Base-by-base conservation (phyloP, 2,113 vertebrate species). In the Psophia crepitans region DNA sequence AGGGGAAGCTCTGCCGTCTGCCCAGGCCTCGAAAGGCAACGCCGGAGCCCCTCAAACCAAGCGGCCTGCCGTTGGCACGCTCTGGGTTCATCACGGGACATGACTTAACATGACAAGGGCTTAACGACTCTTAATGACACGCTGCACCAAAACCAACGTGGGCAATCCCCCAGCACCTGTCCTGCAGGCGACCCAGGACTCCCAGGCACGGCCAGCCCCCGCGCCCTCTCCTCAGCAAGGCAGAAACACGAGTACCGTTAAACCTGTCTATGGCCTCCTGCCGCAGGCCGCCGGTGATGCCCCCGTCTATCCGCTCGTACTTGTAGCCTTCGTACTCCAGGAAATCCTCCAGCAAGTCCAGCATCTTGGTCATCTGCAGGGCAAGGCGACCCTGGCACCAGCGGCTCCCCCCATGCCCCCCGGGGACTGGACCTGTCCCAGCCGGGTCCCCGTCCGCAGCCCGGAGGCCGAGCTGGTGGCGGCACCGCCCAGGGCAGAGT, bases 251-350 rank as follows among this genome's bases (percentile, higher is more conserved):
- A 54, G 43, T 98, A 99, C 99, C 99, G 0, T 99, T 99, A 97
- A 99, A 99, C 89, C 99, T 98, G 98, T 99, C 99, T 14, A 99
- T 99, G 64, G 99, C 99, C 88, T 99, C 99, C 96, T 99, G 99
- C 39, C 99, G 98, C 58, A 99, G 98, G 14, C 99, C 99, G 5
- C 99, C 99, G 0, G 99, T 99, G 95, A 99, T 99, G 80, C 99
- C 99, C 2, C 99, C 99, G 0, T 99, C 99, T 1, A 99, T 99
- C 27, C 99, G 98, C 89, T 99, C 99, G 0, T 99, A 99, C 96
- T 99, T 99, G 96, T 99, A 99, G 68, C 99, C 99, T 93, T 99
- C 99, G 0, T 99, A 99, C 95, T 99, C 99, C 94, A 99, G 96
- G 93, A 99, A 99, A 85, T 99, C 99, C 97, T 99, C 99, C 85